Evolutionary conservation across 2,113 vertebrate species (phyloP), one percentile per base, ranked within the genome.

Genomic region (Ondatra zibethicus): DNA sequence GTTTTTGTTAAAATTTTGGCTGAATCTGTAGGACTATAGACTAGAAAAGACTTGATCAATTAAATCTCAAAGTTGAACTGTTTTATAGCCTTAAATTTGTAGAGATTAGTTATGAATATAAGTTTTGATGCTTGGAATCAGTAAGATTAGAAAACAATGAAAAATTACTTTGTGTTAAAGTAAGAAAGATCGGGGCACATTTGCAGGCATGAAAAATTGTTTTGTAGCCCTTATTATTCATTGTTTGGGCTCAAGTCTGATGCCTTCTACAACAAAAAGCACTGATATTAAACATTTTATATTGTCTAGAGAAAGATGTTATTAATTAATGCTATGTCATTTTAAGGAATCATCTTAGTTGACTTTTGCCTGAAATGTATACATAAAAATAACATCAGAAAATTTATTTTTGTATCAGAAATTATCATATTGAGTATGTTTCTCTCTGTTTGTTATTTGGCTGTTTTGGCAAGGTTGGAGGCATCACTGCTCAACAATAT

Each of bases 361-460:
- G 77, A n/a, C 52, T 70, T 58, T 92, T 45, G 21, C 70, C 33
- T 93, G 63, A 92, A 89, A 52, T 89, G 31, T 89, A 65, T 88
- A 10, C 19, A 58, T 7, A 47, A 8, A 55, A 52, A 39, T 36
- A 39, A 88, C 13, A 25, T 5, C 27, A 47, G n/a, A 50, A 11
- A 4, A 80, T 21, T 42, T n/a, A 63, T 31, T 29, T n/a, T 92
- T 50, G 27, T 42, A 36, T 10, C 42, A 45, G 47, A 45, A 86
- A 66, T 42, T 17, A 92, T 86, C 12, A 45, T 47, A 33, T 45
- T 73, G 23, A 93, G 36, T 13, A 73, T 2, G 3, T 65, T 87
- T 70, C 9, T 80, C 17, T 91, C 45, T 31, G 33, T 94, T 8
- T 16, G 47, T 0, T 33, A 77, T 50, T 95, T 9, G 68, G 0